phyloP scores from a whole-genome alignment of 2,888 invertebrate genomes.

The Micropterix aruncella region DNA sequence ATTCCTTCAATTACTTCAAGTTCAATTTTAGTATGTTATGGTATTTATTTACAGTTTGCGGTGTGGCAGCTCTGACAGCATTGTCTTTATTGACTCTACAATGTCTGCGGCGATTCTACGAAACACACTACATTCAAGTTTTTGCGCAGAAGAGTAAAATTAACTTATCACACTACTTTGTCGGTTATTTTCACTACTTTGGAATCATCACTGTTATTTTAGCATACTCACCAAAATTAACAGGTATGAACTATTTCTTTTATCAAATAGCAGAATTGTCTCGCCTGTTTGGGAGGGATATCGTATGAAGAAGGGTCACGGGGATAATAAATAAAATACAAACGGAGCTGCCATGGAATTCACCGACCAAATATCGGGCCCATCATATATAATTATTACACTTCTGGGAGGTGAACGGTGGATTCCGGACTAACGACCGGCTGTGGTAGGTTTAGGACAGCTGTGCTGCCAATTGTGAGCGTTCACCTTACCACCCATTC shows the following conservation, averaged over 20 bases:
- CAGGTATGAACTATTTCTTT: constrained; percentile 22
- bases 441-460: too few species aligned
- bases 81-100: constrained; percentile 51
- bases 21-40: too few species aligned
- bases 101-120: constrained; percentile 61
- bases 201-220: constrained; percentile 50
- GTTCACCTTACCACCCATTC: too few species aligned
- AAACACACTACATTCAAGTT: constrained; percentile 66
- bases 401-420: too few species aligned
- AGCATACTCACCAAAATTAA: constrained; percentile 58
- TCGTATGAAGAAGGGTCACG: not conserved
- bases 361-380: too few species aligned
- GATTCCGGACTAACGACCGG: too few species aligned
- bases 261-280: too few species aligned
- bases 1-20: too few species aligned
- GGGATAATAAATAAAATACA: not conserved
- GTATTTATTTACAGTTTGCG: constrained; percentile 38
- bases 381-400: too few species aligned
- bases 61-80: constrained; percentile 43
- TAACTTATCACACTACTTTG: constrained; percentile 61
- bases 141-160: constrained; percentile 66
- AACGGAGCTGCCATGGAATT: too few species aligned
- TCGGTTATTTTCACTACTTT: constrained; percentile 68
- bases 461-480: too few species aligned
- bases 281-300: too few species aligned